phyloP scores from a whole-genome alignment of 1,140 invertebrate genomes.

The Pectinophora gossypiella region DNA sequence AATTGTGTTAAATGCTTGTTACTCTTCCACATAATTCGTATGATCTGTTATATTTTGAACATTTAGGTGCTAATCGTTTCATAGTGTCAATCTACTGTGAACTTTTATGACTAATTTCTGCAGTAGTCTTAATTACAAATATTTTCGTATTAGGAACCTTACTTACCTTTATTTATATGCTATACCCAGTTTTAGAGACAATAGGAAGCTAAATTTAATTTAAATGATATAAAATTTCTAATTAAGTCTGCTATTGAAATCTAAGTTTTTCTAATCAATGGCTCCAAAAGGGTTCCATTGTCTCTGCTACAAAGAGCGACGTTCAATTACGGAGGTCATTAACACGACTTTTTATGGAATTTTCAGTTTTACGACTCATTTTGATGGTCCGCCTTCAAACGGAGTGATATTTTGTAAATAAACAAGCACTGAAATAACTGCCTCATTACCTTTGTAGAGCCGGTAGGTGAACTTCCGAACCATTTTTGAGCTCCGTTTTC shows the following conservation, averaged over 20 bases:
- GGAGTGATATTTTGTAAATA: constrained; percentile 75
- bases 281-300: constrained; percentile 58
- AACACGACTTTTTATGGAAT: constrained; percentile 75
- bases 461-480: constrained; percentile 51
- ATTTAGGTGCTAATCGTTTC: no score
- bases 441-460: constrained; percentile 70
- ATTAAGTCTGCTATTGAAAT: neutral
- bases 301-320: constrained; percentile 64
- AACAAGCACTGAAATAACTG: constrained; percentile 72
- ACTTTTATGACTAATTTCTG: no score
- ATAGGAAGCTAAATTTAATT: no score
- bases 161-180: no score
- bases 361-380: constrained; percentile 70
- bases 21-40: no score
- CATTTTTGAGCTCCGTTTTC: constrained; percentile 29
- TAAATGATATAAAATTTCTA: neutral
- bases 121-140: no score
- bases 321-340: constrained; percentile 71
- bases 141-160: no score
- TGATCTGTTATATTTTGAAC: no score
- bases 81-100: no score
- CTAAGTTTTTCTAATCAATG: constrained; percentile 45
- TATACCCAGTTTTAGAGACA: no score
- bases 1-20: no score
- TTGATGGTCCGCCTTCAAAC: constrained; percentile 75